Conservation (phyloP, 2,888 invertebrate genomes). For the Caenorhabditis imperialis region DNA sequence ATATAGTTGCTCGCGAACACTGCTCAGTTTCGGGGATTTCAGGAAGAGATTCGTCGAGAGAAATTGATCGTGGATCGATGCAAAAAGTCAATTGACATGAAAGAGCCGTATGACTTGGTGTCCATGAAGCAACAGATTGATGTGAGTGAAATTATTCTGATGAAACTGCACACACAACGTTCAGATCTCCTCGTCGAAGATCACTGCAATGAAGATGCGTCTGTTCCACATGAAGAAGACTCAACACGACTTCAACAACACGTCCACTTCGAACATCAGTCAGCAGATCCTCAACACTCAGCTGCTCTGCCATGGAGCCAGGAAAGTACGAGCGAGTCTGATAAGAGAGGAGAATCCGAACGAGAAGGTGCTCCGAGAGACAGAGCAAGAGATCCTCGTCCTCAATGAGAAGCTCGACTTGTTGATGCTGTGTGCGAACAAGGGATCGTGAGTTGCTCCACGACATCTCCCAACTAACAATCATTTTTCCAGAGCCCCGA, state of each 20-base stretch:
- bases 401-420: slow-evolving; percentile 43
- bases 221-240: slow-evolving; percentile 23
- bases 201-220: slow-evolving; percentile 35
- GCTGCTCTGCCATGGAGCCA: slow-evolving; percentile 34
- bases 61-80: slow-evolving; percentile 49
- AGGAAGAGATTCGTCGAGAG: slow-evolving; percentile 45
- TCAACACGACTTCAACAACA: neutral
- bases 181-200: slow-evolving; percentile 41
- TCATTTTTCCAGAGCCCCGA: neutral
- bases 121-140: slow-evolving; percentile 45
- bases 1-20: too few species aligned
- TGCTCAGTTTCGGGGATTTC: too few species aligned
- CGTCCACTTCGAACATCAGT: slow-evolving; percentile 1
- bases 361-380: slow-evolving; percentile 29
- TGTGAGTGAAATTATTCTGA: too few species aligned
- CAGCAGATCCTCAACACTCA: slow-evolving; percentile 35
- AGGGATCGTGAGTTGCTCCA: slow-evolving; percentile 14
- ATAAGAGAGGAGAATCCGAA: slow-evolving; percentile 25
- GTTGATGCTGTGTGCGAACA: slow-evolving; percentile 24
- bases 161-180: too few species aligned
- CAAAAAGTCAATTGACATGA: slow-evolving; percentile 31
- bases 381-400: slow-evolving; percentile 43
- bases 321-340: slow-evolving; percentile 35
- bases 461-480: too few species aligned
- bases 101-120: slow-evolving; percentile 46